Conservation (phyloP, 2,113 vertebrate genomes). For the Forbesichthys papilliferus region DNA sequence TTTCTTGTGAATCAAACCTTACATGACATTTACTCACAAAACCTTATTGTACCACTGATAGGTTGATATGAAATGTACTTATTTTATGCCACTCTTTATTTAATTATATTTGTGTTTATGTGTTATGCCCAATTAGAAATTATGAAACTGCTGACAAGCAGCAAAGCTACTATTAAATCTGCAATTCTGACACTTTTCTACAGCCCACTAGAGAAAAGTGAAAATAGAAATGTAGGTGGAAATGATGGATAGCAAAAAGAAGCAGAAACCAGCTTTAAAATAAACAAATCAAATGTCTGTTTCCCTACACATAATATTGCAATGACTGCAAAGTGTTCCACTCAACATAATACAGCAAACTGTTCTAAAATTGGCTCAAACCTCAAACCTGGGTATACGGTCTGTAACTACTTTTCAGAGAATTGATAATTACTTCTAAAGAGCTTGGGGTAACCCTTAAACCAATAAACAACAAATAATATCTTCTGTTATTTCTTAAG, state of each 20-base stretch:
- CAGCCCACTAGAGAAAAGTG: no score
- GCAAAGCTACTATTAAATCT: no score
- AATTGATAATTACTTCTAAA: conserved; percentile 30
- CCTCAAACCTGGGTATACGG: conserved; percentile 18
- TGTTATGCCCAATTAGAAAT: no score
- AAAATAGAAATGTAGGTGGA: no score
- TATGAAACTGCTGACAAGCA: no score
- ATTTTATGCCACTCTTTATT: no score
- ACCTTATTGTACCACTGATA: no score
- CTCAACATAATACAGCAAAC: conserved; percentile 11
- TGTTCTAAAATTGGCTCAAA: conserved; percentile 6
- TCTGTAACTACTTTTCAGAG: conserved; percentile 29
- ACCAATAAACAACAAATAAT: conserved; percentile 1
- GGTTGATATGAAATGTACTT: no score
- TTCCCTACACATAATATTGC: neutral
- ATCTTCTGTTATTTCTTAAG: neutral
- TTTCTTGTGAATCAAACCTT: neutral
- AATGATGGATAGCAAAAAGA: neutral
- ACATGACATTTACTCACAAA: no score
- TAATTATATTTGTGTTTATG: no score
- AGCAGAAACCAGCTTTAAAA: neutral
- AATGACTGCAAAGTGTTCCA: conserved; percentile 27
- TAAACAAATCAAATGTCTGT: neutral
- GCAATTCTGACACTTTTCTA: no score
- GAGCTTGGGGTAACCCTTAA: conserved; percentile 3